phyloP scores from a whole-genome alignment of 2,888 invertebrate genomes.

The Mechanitis mazaeus region DNA sequence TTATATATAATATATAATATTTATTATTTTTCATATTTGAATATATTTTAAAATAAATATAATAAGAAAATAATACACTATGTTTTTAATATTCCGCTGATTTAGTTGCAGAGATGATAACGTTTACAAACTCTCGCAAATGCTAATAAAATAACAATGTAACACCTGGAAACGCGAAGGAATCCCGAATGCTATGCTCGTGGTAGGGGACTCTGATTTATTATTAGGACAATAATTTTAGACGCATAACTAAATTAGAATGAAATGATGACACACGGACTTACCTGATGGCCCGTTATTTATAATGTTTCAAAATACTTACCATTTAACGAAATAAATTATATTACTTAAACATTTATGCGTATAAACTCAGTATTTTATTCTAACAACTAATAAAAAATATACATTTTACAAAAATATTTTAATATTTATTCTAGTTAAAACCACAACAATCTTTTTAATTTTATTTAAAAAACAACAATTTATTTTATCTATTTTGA shows the following conservation, averaged over 20 bases:
- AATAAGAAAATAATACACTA: no score
- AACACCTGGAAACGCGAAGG: conserved; percentile 1
- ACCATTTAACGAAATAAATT: conserved; percentile 10
- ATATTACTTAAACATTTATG: background rate
- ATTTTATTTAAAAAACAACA: no score
- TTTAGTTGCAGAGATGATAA: no score
- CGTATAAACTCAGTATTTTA: background rate
- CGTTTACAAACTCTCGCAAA: background rate
- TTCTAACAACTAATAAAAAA: no score
- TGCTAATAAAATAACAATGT: background rate
- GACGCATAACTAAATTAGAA: conserved; percentile 50
- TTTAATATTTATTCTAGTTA: no score
- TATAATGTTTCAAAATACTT: conserved; percentile 13
- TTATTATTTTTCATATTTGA: no score
- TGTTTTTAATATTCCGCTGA: no score
- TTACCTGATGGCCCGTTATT: conserved; percentile 37
- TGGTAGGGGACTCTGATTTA: conserved; percentile 40
- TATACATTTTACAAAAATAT: no score
- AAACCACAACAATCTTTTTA: no score
- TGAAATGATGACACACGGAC: conserved; percentile 50
- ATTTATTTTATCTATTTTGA: no score
- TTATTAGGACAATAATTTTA: conserved; percentile 54
- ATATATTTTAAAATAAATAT: no score
- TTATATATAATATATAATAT: no score
- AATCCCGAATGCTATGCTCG: background rate